Percentiles rank a stretch among this genome's conserved stretches.
Conservation (phyloP, 1,140 invertebrate species). For the Oppia nitens region DNA sequence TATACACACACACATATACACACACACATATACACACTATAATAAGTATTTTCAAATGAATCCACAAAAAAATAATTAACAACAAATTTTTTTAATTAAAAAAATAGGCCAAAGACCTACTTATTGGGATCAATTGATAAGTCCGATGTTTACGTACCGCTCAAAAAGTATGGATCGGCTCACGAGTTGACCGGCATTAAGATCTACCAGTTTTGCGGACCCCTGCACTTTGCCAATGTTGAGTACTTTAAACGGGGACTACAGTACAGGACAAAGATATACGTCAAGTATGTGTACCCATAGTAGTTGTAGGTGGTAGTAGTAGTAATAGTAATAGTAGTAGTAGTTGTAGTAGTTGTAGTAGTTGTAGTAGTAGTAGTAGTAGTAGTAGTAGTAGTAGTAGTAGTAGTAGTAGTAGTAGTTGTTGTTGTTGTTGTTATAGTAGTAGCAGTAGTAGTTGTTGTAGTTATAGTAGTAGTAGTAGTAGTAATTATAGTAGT, state of each 20-base stretch:
- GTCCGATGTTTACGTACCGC: conserved; percentile 19
- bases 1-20: too few species aligned
- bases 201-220: conserved; percentile 33
- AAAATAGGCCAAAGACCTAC: conserved; percentile 18
- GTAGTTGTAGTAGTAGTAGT: too few species aligned
- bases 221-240: conserved; percentile 33
- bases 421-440: too few species aligned
- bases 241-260: conserved; percentile 28
- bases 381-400: too few species aligned
- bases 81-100: conserved; percentile 8
- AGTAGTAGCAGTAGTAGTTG: too few species aligned
- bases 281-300: conserved; percentile 15
- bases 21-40: too few species aligned
- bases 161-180: conserved; percentile 18
- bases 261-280: conserved; percentile 26
- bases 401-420: too few species aligned
- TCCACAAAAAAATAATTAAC: not conserved
- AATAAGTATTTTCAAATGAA: too few species aligned
- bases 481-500: too few species aligned
- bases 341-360: too few species aligned
- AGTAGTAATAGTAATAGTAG: too few species aligned
- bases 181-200: conserved; percentile 29
- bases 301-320: conserved; percentile 2
- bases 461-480: too few species aligned
- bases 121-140: conserved; percentile 17